Conservation (phyloP, 2,797 vertebrate genomes). For the Myiothlypis chrysogaster region DNA sequence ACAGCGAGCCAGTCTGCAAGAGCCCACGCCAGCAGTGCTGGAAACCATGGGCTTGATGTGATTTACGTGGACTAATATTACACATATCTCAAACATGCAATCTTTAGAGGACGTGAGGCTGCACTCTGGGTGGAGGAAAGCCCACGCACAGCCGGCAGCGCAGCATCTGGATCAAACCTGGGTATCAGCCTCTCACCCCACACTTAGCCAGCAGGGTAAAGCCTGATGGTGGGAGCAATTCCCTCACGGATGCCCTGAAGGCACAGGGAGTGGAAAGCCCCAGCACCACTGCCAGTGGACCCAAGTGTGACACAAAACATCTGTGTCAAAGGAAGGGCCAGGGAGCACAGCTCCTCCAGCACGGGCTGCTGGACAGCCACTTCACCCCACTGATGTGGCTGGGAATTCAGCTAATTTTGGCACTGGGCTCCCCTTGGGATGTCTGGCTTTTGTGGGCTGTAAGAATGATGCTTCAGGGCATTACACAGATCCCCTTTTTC, state of each 20-base stretch:
- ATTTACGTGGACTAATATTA: constrained; percentile 33
- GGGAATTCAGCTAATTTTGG: not conserved
- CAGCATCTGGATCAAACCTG: not conserved
- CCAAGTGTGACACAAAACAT: not conserved
- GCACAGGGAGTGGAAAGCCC: not conserved
- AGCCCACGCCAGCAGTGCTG: constrained; percentile 26
- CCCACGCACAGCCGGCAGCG: not conserved
- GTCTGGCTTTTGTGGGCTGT: not conserved
- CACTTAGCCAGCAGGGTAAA: not conserved
- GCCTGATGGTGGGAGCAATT: not conserved
- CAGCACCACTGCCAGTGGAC: not conserved
- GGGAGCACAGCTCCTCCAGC: not conserved
- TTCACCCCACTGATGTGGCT: not conserved
- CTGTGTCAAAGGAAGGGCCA: not conserved
- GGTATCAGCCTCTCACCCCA: not conserved
- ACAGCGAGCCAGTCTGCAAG: constrained; percentile 1
- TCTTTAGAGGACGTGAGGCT: constrained; percentile 6
- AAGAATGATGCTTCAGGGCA: not conserved
- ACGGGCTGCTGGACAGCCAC: rapidly evolving
- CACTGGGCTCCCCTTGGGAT: not conserved
- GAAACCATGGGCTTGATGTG: constrained; percentile 12
- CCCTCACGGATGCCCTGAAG: not conserved
- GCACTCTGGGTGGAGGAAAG: not conserved
- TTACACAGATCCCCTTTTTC: not conserved
- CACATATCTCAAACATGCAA: constrained; percentile 37